These are phyloP conservation scores for Conops quadrifasciatus DNA, from an alignment of 2,888 invertebrate genomes.

Conservation along the genomic window DNA sequence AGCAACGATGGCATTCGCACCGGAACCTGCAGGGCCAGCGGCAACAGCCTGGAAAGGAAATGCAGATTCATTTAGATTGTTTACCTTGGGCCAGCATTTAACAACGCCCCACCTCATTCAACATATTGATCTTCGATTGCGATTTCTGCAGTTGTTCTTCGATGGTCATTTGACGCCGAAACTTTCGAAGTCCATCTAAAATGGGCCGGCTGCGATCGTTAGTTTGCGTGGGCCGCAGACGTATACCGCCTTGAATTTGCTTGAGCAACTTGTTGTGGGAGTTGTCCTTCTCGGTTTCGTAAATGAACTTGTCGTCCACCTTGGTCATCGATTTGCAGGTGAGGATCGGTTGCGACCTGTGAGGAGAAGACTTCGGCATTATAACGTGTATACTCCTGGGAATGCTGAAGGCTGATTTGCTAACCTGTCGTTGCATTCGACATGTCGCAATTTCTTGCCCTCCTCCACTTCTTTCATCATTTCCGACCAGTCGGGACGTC, in stretches of 20 bases:
- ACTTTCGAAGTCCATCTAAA: conserved; percentile 83
- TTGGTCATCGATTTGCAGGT: conserved; percentile 71
- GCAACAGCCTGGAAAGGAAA: conserved; percentile 39
- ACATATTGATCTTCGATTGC: conserved; percentile 72
- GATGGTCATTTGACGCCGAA: conserved; percentile 88
- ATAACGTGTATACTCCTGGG: not conserved
- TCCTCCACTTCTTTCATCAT: conserved; percentile 93
- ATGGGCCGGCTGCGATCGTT: conserved; percentile 89
- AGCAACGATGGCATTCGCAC: conserved; percentile 51
- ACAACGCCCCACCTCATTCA: conserved; percentile 47
- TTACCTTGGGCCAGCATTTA: not conserved
- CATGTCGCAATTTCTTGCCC: conserved; percentile 80
- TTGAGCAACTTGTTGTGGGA: conserved; percentile 82
- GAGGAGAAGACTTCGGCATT: not conserved
- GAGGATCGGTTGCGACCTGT: conserved; percentile 71
- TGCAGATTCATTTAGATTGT: not conserved
- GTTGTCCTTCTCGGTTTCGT: conserved; percentile 84
- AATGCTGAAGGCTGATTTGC: conserved; percentile 20
- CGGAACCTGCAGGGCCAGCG: conserved; percentile 26
- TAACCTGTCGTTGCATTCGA: conserved; percentile 84
- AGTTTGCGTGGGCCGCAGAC: conserved; percentile 77
- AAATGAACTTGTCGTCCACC: conserved; percentile 82
- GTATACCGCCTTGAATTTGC: conserved; percentile 82
- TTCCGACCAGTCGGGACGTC: conserved; percentile 86
- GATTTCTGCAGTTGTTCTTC: conserved; percentile 89